Conservation (phyloP, 2,113 vertebrate genomes). For the Chinchilla lanigera region DNA sequence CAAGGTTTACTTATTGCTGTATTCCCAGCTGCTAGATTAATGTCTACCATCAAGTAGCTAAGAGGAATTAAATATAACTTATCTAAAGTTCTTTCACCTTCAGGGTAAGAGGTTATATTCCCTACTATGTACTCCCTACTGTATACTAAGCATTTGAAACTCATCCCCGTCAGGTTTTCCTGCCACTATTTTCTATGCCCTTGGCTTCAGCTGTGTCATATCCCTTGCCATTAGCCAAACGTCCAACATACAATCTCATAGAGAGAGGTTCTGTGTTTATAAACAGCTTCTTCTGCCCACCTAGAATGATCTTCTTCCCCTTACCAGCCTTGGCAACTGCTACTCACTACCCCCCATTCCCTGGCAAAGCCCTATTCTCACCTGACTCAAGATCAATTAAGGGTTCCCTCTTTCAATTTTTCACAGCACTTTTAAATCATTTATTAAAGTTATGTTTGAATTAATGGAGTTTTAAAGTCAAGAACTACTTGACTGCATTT, state of each 20-base stretch:
- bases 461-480: neutral
- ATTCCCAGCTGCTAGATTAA: neutral
- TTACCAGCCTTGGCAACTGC: neutral
- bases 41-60: neutral
- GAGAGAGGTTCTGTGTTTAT: neutral
- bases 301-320: neutral
- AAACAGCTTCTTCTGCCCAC: neutral
- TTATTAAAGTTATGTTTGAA: conserved; percentile 30
- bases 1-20: neutral
- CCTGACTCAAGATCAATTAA: conserved; percentile 8
- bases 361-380: neutral
- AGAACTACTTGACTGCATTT: conserved; percentile 24
- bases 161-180: neutral
- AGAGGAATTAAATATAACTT: neutral
- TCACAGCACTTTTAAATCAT: neutral
- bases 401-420: neutral
- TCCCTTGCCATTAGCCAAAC: neutral
- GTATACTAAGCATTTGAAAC: neutral
- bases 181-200: neutral
- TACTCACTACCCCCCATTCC: neutral
- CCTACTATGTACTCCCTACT: neutral
- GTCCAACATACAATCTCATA: neutral
- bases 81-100: neutral
- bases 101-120: neutral
- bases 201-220: neutral